Conservation (phyloP, 2,797 vertebrate species). For the Spinus olivaceus region DNA sequence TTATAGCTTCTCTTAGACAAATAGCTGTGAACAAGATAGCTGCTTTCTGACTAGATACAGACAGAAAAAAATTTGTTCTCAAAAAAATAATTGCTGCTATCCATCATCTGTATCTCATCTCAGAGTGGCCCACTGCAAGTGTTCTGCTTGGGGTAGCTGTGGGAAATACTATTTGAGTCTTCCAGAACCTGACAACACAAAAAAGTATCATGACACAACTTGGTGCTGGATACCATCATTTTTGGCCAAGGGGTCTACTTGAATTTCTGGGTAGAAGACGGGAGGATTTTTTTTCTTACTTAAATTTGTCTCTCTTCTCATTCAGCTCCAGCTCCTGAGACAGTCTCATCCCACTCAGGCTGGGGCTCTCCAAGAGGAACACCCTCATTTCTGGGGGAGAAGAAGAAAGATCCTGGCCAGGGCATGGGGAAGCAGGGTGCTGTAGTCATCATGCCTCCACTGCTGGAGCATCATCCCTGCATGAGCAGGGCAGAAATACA, state of each 20-base stretch:
- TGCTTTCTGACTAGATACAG: neutral
- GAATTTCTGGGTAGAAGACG: neutral
- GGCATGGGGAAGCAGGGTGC: neutral
- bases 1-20: neutral
- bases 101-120: neutral
- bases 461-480: neutral
- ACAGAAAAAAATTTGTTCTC: neutral
- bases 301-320: neutral
- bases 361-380: neutral
- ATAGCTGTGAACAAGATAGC: neutral
- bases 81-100: neutral
- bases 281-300: neutral
- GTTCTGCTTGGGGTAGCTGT: neutral
- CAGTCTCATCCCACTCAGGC: neutral
- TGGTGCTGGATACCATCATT: neutral
- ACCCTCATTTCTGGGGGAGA: accelerated
- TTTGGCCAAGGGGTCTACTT: neutral
- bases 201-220: neutral
- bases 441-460: neutral
- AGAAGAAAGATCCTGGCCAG: neutral
- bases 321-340: neutral
- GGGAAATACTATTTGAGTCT: neutral
- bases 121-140: neutral
- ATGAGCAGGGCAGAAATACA: neutral
- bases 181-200: neutral